Evolutionary conservation across 2,888 invertebrate species (phyloP).

Genomic region (Heliconius erato): DNA sequence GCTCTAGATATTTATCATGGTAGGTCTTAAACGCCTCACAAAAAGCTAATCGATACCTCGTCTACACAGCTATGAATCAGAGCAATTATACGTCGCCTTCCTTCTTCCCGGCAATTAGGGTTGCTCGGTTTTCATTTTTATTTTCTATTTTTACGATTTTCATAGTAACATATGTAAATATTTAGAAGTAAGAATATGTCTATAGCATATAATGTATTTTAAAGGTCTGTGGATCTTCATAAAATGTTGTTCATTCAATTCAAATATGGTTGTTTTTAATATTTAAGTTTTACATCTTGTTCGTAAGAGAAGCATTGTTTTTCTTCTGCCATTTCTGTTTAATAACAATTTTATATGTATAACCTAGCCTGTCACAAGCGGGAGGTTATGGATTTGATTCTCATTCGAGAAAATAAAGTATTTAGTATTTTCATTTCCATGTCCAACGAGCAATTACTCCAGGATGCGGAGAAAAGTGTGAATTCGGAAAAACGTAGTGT

Average conservation of each 20-base stretch:
- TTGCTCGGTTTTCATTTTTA: constrained; percentile 15
- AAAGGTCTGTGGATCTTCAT: background rate
- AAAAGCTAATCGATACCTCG: constrained; percentile 54
- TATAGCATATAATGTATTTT: background rate
- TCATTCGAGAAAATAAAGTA: background rate
- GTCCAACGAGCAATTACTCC: background rate
- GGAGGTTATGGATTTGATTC: background rate
- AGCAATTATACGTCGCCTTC: constrained; percentile 69
- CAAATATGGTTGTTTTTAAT: background rate
- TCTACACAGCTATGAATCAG: constrained; percentile 70
- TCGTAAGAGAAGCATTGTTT: background rate
- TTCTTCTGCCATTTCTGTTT: background rate
- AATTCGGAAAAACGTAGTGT: background rate
- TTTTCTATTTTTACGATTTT: background rate
- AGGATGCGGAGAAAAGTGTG: background rate
- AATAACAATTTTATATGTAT: background rate
- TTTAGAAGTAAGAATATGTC: background rate
- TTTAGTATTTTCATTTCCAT: background rate
- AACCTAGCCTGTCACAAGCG: background rate
- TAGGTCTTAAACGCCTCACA: constrained; percentile 11
- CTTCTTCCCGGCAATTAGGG: constrained; percentile 41
- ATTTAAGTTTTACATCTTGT: background rate
- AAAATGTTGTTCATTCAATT: background rate
- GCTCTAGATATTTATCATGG: background rate
- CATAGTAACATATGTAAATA: background rate